A percentile compares a stretch with the other conserved stretches of the same genome.
phyloP scores from a whole-genome alignment of 2,113 vertebrate genomes.

The Aviceda subcristata region DNA sequence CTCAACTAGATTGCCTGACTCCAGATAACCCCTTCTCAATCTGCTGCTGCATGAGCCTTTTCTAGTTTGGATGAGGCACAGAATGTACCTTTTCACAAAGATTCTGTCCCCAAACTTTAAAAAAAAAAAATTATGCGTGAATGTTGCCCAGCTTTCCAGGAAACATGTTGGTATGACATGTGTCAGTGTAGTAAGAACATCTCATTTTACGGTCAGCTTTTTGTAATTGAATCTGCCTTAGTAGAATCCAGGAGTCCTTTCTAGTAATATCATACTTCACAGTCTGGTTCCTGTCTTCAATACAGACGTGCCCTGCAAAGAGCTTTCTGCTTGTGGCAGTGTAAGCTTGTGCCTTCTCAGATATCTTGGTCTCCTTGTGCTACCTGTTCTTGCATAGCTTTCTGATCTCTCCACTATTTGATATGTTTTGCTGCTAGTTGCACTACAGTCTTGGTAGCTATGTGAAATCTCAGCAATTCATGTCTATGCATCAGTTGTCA shows the following conservation, averaged over 20 bases:
- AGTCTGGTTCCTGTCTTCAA: constrained; percentile 2
- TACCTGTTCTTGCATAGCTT: not conserved
- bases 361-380: not conserved
- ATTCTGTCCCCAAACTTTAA: not conserved
- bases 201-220: constrained; percentile 47
- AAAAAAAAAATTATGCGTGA: not conserved
- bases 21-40: constrained; percentile 1
- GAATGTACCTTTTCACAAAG: constrained; percentile 26
- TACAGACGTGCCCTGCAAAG: not conserved
- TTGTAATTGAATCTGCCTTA: constrained; percentile 33
- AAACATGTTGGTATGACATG: constrained; percentile 42
- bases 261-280: constrained; percentile 38
- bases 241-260: constrained; percentile 17
- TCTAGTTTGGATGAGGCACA: constrained; percentile 25
- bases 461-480: not conserved
- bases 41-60: not conserved
- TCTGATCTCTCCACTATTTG: not conserved
- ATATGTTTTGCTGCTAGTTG: not conserved
- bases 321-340: not conserved
- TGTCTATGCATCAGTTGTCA: not conserved
- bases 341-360: not conserved
- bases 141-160: constrained; percentile 56
- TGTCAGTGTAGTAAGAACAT: constrained; percentile 33
- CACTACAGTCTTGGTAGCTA: not conserved
- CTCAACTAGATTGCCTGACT: constrained; percentile 35